Evolutionary conservation across 2,888 invertebrate genomes (phyloP).

Genomic region (Nomada lathburiana): DNA sequence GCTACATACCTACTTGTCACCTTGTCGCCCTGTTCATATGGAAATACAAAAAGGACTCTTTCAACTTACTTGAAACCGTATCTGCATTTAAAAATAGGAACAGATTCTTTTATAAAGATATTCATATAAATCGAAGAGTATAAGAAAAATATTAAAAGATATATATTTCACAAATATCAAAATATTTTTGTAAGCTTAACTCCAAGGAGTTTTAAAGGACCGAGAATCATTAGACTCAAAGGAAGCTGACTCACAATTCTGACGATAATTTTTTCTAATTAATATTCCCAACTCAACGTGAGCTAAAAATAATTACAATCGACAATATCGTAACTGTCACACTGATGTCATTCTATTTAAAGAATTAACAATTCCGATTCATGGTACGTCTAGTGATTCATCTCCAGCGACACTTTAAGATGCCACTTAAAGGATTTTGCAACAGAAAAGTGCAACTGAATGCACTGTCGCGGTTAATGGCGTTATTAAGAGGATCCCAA

Average conservation of each 20-base stretch:
- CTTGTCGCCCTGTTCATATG: background rate
- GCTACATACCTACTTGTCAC: background rate
- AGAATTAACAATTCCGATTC: background rate
- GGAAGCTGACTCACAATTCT: no score
- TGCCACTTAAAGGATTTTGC: conserved; percentile 18
- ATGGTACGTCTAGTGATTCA: background rate
- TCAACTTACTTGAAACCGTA: background rate
- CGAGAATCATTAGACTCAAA: no score
- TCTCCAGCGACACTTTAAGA: background rate
- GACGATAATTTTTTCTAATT: no score
- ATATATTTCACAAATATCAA: no score
- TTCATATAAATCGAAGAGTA: no score
- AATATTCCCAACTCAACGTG: no score
- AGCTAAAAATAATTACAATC: no score
- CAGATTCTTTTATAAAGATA: no score
- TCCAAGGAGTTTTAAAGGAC: no score
- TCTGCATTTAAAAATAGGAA: no score
- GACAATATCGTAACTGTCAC: background rate
- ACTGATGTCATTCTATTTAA: background rate
- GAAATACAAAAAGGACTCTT: background rate
- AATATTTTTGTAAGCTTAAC: no score
- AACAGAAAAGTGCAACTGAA: conserved; percentile 3
- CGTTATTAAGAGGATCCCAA: conserved; percentile 72
- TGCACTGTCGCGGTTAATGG: conserved; percentile 59
- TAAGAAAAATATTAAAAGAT: no score